phyloP scores from a whole-genome alignment of 2,113 vertebrate genomes.

The Cromileptes altivelis region DNA sequence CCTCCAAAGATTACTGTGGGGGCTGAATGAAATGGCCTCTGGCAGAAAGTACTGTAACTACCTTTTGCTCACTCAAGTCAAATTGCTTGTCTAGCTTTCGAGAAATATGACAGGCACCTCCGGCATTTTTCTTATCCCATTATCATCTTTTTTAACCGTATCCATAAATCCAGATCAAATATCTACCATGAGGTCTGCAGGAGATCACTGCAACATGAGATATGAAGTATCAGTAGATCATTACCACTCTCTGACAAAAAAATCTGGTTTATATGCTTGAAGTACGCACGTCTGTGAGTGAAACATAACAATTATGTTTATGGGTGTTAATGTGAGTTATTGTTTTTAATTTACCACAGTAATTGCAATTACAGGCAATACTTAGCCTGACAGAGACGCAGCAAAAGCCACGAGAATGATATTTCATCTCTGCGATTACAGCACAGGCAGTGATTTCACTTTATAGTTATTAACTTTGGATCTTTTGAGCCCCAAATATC shows the following conservation, averaged over 20 bases:
- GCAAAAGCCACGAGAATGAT: not conserved
- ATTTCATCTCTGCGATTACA: not conserved
- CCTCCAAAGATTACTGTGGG: slow-evolving; percentile 1
- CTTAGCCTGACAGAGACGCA: not conserved
- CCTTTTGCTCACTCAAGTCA: not conserved
- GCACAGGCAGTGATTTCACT: not conserved
- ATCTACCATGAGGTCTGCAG: too few species aligned
- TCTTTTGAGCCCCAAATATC: not conserved
- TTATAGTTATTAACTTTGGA: not conserved
- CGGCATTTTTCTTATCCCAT: not conserved
- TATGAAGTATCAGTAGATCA: too few species aligned
- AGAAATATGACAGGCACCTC: not conserved
- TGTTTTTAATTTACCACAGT: slow-evolving; percentile 21
- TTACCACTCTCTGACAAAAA: not conserved
- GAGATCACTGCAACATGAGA: too few species aligned
- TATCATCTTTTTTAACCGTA: too few species aligned
- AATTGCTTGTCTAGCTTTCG: slow-evolving; percentile 2
- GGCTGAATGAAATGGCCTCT: slow-evolving; percentile 7
- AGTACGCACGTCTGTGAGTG: not conserved
- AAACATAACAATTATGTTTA: not conserved
- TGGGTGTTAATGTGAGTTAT: not conserved
- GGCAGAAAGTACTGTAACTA: slow-evolving; percentile 11
- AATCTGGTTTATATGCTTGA: not conserved
- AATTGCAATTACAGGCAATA: slow-evolving; percentile 13
- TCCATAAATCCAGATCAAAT: too few species aligned